Evolutionary conservation across 2,113 vertebrate genomes (phyloP), one percentile per base, ranked within the genome.

Genomic region (Sylvia atricapilla): DNA sequence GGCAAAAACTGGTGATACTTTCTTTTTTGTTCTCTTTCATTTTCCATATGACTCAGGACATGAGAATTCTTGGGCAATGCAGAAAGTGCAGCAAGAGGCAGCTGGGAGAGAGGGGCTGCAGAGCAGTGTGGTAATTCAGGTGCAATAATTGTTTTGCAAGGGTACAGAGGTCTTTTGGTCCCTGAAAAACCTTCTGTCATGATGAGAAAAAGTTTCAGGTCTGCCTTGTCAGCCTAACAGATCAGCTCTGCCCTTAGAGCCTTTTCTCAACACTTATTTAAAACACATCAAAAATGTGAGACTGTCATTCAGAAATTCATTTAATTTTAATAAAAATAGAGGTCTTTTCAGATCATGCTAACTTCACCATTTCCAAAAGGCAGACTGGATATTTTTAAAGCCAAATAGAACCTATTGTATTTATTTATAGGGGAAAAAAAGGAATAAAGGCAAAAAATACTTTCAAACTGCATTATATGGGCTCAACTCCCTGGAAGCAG

Each of bases 1-100:
- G 97, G 97, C 94, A 97, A 97, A 93, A 97, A 98, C 87, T 96
- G 97, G 97, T 75, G 91, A 91, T 96, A 96, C 92, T 97, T 96
- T 95, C 96, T 90, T 97, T 97, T 97, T 95, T 97, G 84, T 94
- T 97, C 97, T 95, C 91, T 95, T 72, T 78, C 69, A 83, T 94
- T 94, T 79, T 87, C 96, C 95, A 83, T 87, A 93, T 82, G 86
- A 96, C 47, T 84, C 73, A 83, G 87, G 93, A 94, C 78, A 79
- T 49, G 17, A 77, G 92, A 94, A 97, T 92, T 95, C 85, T 96
- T 97, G 96, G 95, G 95, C 74, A 64, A 90, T 49, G 77, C 81
- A 94, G 89, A 88, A 95, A 95, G 95, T 89, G 70, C 93, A 93
- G 72, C 68, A 95, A 84, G 93, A 88, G 84, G 56, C 92, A 95